Conservation (phyloP, 2,797 vertebrate species). For the Alcedo quadribrachys region DNA sequence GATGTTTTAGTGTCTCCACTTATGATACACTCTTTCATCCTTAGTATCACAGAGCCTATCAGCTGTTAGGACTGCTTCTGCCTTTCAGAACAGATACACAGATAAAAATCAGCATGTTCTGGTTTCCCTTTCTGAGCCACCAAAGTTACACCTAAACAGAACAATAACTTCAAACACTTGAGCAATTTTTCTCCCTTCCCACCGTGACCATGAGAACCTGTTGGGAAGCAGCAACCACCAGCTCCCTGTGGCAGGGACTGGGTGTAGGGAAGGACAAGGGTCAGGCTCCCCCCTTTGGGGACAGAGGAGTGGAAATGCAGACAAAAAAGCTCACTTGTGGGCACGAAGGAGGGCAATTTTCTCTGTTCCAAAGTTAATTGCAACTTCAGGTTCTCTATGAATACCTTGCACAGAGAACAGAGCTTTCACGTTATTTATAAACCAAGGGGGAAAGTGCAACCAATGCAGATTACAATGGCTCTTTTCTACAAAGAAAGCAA, state of each 20-base stretch:
- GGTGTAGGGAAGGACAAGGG: background rate
- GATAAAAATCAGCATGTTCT: background rate
- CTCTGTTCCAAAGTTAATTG: background rate
- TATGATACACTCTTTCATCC: background rate
- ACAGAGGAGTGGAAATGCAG: background rate
- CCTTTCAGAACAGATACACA: background rate
- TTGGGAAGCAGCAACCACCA: background rate
- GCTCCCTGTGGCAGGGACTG: background rate
- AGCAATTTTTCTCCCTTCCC: background rate
- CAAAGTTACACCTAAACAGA: background rate
- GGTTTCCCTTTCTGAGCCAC: background rate
- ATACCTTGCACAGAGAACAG: background rate
- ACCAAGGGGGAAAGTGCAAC: background rate
- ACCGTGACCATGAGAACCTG: background rate
- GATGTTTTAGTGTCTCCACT: background rate
- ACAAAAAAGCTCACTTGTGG: background rate
- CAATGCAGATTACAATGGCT: background rate
- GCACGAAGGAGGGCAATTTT: background rate
- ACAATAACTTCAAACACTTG: background rate
- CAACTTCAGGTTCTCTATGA: background rate
- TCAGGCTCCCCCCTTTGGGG: background rate
- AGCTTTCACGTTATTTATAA: background rate
- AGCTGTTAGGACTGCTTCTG: background rate
- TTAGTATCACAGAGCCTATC: background rate
- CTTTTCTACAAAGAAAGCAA: constrained; percentile 31